Evolutionary conservation across 2,113 vertebrate genomes (phyloP).

Genomic region (Corvus cornix): DNA sequence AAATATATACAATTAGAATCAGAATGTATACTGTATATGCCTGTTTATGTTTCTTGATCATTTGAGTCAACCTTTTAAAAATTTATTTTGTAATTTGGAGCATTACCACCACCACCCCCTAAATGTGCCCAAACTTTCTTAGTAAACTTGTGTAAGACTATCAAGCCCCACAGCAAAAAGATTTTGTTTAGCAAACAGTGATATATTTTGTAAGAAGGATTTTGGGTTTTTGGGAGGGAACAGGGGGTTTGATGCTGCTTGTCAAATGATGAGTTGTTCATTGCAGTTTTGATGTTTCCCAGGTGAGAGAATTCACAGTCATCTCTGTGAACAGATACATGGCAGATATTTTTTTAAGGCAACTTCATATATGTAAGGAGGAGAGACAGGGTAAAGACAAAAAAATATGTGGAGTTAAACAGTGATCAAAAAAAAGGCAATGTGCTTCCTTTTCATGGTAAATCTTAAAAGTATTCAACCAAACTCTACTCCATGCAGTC

Average conservation of each 20-base stretch:
- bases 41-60: slow-evolving; percentile 72
- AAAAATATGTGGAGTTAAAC: slow-evolving; percentile 70
- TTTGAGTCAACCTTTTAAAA: slow-evolving; percentile 61
- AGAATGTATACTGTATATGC: slow-evolving; percentile 66
- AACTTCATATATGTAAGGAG: slow-evolving; percentile 35
- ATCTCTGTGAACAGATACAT: neutral
- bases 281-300: slow-evolving; percentile 53
- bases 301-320: slow-evolving; percentile 70
- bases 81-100: slow-evolving; percentile 48
- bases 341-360: slow-evolving; percentile 38
- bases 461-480: slow-evolving; percentile 80
- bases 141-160: neutral
- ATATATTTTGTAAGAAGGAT: slow-evolving; percentile 27
- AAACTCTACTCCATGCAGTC: slow-evolving; percentile 79
- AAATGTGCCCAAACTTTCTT: neutral
- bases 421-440: slow-evolving; percentile 64
- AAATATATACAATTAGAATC: slow-evolving; percentile 77
- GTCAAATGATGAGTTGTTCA: neutral
- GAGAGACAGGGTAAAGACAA: slow-evolving; percentile 35
- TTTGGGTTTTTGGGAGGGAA: neutral
- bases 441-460: slow-evolving; percentile 76
- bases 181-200: slow-evolving; percentile 63
- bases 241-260: neutral
- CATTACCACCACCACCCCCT: neutral
- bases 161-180: neutral